phyloP scores from a whole-genome alignment of 2,888 invertebrate species.

The Philaethria dido region DNA sequence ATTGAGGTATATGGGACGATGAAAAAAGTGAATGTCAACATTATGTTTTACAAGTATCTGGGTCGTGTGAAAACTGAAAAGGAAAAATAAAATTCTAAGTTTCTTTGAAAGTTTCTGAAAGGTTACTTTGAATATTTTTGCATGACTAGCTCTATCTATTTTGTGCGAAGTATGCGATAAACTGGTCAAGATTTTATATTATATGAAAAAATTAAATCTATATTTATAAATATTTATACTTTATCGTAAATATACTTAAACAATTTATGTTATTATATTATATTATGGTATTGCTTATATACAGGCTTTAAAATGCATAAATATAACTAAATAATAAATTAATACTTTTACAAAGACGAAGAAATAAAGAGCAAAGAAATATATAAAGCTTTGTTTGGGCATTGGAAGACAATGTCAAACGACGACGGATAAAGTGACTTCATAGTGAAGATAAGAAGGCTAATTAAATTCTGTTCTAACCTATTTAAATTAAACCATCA shows the following conservation, averaged over 20 bases:
- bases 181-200: background rate
- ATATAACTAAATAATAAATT: background rate
- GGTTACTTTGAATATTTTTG: conserved; percentile 28
- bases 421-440: conserved; percentile 36
- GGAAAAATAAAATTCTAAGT: conserved; percentile 29
- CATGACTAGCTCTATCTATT: conserved; percentile 16
- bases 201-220: too few relatives aligned
- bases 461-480: conserved; percentile 38
- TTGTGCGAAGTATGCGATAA: background rate
- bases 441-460: conserved; percentile 41
- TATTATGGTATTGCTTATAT: background rate
- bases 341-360: background rate
- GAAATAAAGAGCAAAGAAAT: background rate
- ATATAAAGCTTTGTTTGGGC: conserved; percentile 27
- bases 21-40: conserved; percentile 29
- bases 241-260: too few relatives aligned
- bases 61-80: conserved; percentile 33
- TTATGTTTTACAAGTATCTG: conserved; percentile 27
- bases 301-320: background rate
- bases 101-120: conserved; percentile 29
- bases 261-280: background rate
- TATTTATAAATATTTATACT: too few relatives aligned
- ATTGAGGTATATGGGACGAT: conserved; percentile 9
- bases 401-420: conserved; percentile 32
- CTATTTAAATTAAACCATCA: conserved; percentile 20